Evolutionary conservation across 2,113 vertebrate genomes (phyloP).

Genomic region (Opisthocomus hoazin): DNA sequence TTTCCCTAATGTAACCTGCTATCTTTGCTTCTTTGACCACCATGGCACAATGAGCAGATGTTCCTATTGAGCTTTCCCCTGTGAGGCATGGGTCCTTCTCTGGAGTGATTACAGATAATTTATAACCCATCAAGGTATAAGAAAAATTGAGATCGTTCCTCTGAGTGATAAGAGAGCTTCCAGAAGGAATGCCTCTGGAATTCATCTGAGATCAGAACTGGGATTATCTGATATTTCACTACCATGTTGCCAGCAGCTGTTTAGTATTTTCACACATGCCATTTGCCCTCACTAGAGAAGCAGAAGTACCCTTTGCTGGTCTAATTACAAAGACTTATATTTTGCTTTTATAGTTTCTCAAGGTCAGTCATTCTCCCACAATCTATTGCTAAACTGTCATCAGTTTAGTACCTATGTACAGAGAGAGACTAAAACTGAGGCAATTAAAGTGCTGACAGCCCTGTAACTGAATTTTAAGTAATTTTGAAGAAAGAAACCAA

Average conservation of each 20-base stretch:
- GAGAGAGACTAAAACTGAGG: background rate
- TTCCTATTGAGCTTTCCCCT: background rate
- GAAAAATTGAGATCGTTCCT: constrained; percentile 37
- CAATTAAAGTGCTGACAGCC: background rate
- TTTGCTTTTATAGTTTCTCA: constrained; percentile 15
- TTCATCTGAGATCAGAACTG: constrained; percentile 8
- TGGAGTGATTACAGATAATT: background rate
- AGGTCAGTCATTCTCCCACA: background rate
- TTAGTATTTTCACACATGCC: constrained; percentile 16
- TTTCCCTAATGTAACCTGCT: background rate
- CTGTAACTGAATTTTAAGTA: background rate
- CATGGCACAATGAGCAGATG: background rate
- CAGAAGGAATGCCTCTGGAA: constrained; percentile 19
- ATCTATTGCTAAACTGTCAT: background rate
- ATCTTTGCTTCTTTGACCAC: background rate
- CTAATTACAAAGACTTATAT: background rate
- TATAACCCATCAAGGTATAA: constrained; percentile 29
- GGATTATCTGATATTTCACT: constrained; percentile 38
- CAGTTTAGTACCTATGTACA: background rate
- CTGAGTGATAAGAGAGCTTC: background rate
- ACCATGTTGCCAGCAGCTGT: background rate
- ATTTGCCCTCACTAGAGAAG: background rate
- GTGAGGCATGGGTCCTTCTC: background rate
- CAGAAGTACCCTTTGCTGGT: background rate
- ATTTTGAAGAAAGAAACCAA: background rate